A percentile compares a stretch with the other conserved stretches of the same genome.
Conservation (phyloP, 2,797 vertebrate species). For the Gambelia wislizenii region DNA sequence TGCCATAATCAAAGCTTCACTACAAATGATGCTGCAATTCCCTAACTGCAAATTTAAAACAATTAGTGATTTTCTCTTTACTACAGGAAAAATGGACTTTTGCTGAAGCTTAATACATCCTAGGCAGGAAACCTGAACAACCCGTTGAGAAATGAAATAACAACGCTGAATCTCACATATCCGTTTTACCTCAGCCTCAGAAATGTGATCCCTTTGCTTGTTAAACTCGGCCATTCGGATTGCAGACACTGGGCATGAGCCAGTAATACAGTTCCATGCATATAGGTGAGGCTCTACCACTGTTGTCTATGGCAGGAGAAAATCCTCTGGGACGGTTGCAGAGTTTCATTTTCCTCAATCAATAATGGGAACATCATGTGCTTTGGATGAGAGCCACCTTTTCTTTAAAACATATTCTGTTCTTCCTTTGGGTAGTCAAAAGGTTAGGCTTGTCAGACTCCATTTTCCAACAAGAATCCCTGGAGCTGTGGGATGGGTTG, state of each 20-base stretch:
- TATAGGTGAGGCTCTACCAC: not conserved
- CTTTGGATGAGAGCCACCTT: not conserved
- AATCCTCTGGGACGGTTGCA: not conserved
- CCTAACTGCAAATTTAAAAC: conserved; percentile 67
- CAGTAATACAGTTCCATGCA: not conserved
- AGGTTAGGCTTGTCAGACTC: not conserved
- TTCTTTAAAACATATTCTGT: not conserved
- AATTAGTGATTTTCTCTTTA: conserved; percentile 67
- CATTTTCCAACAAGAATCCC: not conserved
- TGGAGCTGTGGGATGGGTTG: too few relatives aligned
- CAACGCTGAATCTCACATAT: not conserved
- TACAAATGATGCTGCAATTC: conserved; percentile 66
- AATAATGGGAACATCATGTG: not conserved
- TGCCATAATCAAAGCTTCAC: conserved; percentile 66
- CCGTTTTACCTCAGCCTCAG: not conserved
- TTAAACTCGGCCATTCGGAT: not conserved
- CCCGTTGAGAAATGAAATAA: conserved; percentile 2
- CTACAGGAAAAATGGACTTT: conserved; percentile 42
- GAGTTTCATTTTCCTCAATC: not conserved
- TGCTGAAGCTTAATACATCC: conserved; percentile 29
- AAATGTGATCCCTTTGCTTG: not conserved
- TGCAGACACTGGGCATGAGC: not conserved
- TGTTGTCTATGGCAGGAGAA: not conserved
- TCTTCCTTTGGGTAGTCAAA: not conserved
- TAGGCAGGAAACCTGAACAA: conserved; percentile 14